Evolutionary conservation across 2,113 vertebrate genomes (phyloP).

Genomic region (Parus major): DNA sequence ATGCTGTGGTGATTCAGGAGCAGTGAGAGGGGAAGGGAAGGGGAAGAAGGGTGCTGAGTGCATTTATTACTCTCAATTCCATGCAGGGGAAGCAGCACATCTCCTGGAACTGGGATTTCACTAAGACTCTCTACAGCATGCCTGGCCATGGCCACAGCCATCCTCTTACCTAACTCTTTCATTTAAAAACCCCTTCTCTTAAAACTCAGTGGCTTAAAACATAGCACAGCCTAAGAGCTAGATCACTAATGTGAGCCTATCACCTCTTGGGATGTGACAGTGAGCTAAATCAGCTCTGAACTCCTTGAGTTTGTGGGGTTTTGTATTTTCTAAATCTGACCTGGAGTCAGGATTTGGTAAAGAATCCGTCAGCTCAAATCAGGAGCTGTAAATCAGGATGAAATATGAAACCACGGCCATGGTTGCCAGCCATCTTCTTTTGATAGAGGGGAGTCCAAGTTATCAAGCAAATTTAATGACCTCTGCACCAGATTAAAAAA

Average conservation of each 20-base stretch:
- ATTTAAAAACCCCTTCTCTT: background rate
- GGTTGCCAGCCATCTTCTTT: background rate
- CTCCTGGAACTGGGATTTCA: background rate
- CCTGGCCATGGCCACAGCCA: background rate
- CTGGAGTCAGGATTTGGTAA: background rate
- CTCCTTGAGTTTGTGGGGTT: background rate
- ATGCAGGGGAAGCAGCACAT: background rate
- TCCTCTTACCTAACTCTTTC: background rate
- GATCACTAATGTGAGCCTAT: background rate
- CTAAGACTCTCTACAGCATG: background rate
- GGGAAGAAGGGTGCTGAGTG: background rate
- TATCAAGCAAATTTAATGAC: constrained; percentile 12
- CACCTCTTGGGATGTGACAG: background rate
- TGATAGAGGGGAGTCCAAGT: background rate
- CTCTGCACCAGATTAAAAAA: constrained; percentile 4
- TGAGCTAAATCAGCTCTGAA: background rate
- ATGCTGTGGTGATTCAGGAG: fast-evolving
- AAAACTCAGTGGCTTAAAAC: background rate
- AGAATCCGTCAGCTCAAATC: background rate
- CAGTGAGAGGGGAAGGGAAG: background rate
- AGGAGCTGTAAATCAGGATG: background rate
- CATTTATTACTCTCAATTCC: background rate
- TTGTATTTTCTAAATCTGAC: background rate
- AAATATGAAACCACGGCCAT: background rate
- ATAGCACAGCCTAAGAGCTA: background rate